phyloP scores from a whole-genome alignment of 92 coral and sea anemone genomes.

The Zoanthus gigantus region DNA sequence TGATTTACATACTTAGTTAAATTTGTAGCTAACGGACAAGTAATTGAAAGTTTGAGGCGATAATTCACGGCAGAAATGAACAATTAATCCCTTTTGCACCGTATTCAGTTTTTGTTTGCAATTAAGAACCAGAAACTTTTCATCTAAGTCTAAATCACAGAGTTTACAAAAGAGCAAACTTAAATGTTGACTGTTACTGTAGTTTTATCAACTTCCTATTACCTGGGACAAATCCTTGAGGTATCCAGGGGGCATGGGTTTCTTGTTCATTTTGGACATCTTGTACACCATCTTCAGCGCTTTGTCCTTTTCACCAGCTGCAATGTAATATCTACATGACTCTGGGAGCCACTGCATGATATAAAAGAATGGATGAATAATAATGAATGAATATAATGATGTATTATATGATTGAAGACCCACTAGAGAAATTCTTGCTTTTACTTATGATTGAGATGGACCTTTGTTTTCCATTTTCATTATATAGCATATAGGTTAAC shows the following conservation, averaged over 20 bases:
- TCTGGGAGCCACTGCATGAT: constrained; percentile 82
- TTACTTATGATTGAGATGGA: background rate
- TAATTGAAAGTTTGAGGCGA: no score
- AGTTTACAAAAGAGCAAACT: background rate
- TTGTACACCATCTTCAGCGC: constrained; percentile 74
- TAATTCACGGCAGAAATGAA: no score
- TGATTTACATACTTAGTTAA: no score
- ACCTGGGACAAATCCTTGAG: constrained; percentile 82
- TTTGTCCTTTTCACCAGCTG: constrained; percentile 82
- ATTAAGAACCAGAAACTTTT: no score
- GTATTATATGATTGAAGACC: background rate
- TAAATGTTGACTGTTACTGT: background rate
- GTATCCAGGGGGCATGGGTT: constrained; percentile 75
- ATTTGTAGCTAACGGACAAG: no score
- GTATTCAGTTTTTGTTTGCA: no score
- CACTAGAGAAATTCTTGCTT: background rate
- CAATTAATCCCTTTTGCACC: no score
- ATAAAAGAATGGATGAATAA: background rate
- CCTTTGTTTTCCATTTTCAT: no score
- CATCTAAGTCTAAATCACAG: no score
- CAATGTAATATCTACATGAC: constrained; percentile 82
- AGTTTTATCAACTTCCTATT: background rate
- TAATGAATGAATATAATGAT: background rate
- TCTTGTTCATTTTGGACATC: constrained; percentile 74
- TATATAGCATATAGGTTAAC: no score